Percentiles rank a stretch among this genome's conserved stretches.
phyloP scores from a whole-genome alignment of 2,888 invertebrate species.

The Linyphia triangularis region DNA sequence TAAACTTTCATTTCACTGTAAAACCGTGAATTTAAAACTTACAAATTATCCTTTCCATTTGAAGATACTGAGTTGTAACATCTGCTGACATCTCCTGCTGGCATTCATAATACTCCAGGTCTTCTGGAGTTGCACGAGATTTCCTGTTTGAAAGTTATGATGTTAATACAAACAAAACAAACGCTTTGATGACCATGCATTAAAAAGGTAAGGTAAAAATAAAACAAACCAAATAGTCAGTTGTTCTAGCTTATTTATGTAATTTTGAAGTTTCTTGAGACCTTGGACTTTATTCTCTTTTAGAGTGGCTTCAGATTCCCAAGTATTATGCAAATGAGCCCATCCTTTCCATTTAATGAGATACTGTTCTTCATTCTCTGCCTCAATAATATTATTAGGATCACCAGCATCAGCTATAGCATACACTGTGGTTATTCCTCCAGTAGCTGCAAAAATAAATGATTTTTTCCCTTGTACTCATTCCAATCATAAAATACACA shows the following conservation, averaged over 20 bases:
- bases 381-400: slow-evolving; percentile 87
- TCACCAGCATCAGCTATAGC: slow-evolving; percentile 96
- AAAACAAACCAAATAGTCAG: slow-evolving; percentile 86
- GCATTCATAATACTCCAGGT: slow-evolving; percentile 97
- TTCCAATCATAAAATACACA: no score
- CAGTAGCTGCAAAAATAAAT: slow-evolving; percentile 86
- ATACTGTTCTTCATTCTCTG: slow-evolving; percentile 91
- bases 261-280: slow-evolving; percentile 96
- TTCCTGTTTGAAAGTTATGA: slow-evolving; percentile 80
- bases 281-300: slow-evolving; percentile 91
- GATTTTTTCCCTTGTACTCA: no score
- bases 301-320: slow-evolving; percentile 95
- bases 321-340: slow-evolving; percentile 99
- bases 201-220: background rate
- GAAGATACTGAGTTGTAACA: slow-evolving; percentile 92
- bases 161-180: background rate
- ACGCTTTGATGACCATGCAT: background rate
- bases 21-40: no score
- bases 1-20: no score
- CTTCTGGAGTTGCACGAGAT: slow-evolving; percentile 93
- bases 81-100: slow-evolving; percentile 95
- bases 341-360: slow-evolving; percentile 99
- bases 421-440: slow-evolving; percentile 96
- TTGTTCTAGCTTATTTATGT: slow-evolving; percentile 91
- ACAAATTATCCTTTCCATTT: slow-evolving; percentile 81